Base-by-base conservation (phyloP, 2,888 invertebrate genomes). In the Rhagonycha lutea region DNA sequence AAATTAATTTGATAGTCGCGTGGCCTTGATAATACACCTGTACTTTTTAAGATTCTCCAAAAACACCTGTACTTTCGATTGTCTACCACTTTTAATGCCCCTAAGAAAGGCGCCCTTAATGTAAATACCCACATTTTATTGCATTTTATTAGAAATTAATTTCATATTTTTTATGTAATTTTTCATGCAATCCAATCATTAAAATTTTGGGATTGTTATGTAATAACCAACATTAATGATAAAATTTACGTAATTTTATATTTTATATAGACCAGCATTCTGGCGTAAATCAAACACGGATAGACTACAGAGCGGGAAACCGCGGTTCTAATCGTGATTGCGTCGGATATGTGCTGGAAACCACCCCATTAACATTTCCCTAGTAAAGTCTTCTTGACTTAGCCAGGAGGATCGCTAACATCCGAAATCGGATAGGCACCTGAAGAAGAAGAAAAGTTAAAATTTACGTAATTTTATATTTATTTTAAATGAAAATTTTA, bases 21-120 rank as follows among this genome's bases (percentile, higher is more conserved):
- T 73, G 73, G 68, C 76, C 76, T 76, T 76, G 73, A 76, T 76
- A 18, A 73, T 70, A 68, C 76, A 76, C 76, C 76, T 76, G 76
- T 73, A 68, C 73, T 23, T 63, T 65, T 65, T 26, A 65, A 65
- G 63, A 65, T 24, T 26, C 63, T 18, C 23, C 24, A 24, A 65
- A 65, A 65, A 14, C 63, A 65, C 63, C 63, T 65, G 63, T 65
- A 24, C 26, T 65, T 65, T 24, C 23, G 23, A 65, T 65, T 65
- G 47, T 47, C 47, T 47, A 47, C 47, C 47, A 47, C 7, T 47
- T 47, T 5, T 47, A 47, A 47, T 47, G 47, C 47, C 47, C 47
- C 47, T 47, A 47, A 47, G 47, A 47, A n/a, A 47, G n/a, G 47
- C 47, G 12, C 47, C 47, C 47, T 47, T 47, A 47, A 47, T 11